Conservation (phyloP, 2,888 invertebrate genomes). For the Xanthia icteritia region DNA sequence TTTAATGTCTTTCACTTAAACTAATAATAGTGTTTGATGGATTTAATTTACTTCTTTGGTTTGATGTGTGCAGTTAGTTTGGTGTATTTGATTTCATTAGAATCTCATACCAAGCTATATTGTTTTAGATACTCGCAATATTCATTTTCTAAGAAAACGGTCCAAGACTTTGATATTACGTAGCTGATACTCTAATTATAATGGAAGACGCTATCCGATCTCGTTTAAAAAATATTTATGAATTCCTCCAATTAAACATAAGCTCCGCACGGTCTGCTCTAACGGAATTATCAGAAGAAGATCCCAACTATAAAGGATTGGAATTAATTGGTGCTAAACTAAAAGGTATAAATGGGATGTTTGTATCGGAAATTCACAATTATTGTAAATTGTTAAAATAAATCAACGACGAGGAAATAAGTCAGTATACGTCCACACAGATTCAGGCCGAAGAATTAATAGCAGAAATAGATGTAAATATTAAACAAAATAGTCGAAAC, state of each 20-base stretch:
- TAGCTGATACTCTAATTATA: not conserved
- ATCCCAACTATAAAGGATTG: not conserved
- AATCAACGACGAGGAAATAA: not conserved
- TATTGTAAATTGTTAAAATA: conserved; percentile 1
- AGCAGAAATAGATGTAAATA: too few species aligned
- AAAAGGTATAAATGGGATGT: not conserved
- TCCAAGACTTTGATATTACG: not conserved
- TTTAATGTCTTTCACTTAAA: too few species aligned
- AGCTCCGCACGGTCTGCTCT: not conserved
- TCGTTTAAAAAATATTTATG: not conserved
- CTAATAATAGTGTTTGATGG: too few species aligned
- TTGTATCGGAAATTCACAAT: conserved; percentile 6
- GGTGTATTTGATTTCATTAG: too few species aligned
- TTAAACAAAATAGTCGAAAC: not conserved
- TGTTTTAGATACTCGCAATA: too few species aligned
- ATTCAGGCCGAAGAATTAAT: too few species aligned
- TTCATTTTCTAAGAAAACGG: not conserved
- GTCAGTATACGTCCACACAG: too few species aligned
- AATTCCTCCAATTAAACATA: not conserved
- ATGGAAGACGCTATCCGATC: conserved; percentile 1
- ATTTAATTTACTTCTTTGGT: too few species aligned
- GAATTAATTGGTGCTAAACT: not conserved
- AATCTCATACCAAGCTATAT: too few species aligned
- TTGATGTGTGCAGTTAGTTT: not conserved
- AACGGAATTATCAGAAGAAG: not conserved